phyloP scores from a whole-genome alignment of 2,888 invertebrate species.

The Crocallis elinguaria region DNA sequence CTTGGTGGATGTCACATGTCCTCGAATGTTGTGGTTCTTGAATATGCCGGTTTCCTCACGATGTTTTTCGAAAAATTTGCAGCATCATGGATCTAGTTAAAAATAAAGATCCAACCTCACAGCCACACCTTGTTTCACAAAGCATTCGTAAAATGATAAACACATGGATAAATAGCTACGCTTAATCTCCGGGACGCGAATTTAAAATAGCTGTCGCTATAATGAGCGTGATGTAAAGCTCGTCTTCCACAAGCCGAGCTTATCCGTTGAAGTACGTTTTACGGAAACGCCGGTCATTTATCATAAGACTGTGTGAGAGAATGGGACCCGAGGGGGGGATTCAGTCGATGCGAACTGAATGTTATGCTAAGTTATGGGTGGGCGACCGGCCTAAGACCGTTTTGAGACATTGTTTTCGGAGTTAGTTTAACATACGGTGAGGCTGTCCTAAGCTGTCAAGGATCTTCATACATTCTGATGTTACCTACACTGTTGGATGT shows the following conservation, averaged over 20 bases:
- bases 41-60: too few species aligned
- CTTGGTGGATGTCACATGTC: too few species aligned
- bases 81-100: too few species aligned
- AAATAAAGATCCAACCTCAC: background rate
- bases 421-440: slow-evolving; percentile 6
- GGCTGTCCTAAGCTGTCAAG: slow-evolving; percentile 4
- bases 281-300: slow-evolving; percentile 23
- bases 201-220: slow-evolving; percentile 25
- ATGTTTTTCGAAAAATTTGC: too few species aligned
- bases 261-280: slow-evolving; percentile 23
- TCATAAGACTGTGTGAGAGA: slow-evolving; percentile 23
- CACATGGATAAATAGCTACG: slow-evolving; percentile 19
- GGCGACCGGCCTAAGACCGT: slow-evolving; percentile 9
- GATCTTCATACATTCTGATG: background rate
- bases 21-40: too few species aligned
- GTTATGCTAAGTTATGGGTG: slow-evolving; percentile 22
- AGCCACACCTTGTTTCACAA: background rate
- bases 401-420: slow-evolving; percentile 23
- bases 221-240: slow-evolving; percentile 25
- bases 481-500: background rate
- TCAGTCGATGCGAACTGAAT: slow-evolving; percentile 21
- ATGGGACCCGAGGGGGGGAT: slow-evolving; percentile 24
- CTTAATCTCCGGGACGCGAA: slow-evolving; percentile 22
- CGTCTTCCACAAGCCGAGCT: slow-evolving; percentile 5
- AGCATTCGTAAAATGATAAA: slow-evolving; percentile 25